Evolutionary conservation across 2,797 vertebrate species (phyloP).

Genomic region (Gymnothorax reevesii): DNA sequence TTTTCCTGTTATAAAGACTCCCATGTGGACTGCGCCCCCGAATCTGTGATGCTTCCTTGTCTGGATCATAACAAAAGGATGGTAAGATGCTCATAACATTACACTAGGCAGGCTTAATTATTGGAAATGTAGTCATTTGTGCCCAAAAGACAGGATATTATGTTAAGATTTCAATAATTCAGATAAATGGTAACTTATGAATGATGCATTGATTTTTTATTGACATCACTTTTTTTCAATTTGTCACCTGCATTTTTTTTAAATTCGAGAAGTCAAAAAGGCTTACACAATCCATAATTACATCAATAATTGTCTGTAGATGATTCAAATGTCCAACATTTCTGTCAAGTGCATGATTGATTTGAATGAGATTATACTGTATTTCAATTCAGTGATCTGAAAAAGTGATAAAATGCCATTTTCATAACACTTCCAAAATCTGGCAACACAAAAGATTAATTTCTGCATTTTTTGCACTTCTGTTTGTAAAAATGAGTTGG

Average conservation of each 20-base stretch:
- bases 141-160: slow-evolving; percentile 71
- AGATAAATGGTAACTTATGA: slow-evolving; percentile 78
- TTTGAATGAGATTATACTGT: not conserved
- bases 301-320: not conserved
- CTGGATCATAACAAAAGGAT: not conserved
- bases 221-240: slow-evolving; percentile 69
- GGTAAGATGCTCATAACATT: not conserved
- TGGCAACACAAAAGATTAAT: not conserved
- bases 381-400: not conserved
- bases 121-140: slow-evolving; percentile 69
- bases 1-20: too few relatives aligned
- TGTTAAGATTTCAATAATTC: slow-evolving; percentile 73
- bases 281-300: not conserved
- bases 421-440: not conserved
- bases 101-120: slow-evolving; percentile 69
- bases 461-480: not conserved
- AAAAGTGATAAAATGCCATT: not conserved
- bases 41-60: too few relatives aligned
- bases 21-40: too few relatives aligned
- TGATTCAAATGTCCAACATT: not conserved
- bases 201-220: slow-evolving; percentile 79
- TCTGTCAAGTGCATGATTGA: slow-evolving; percentile 3
- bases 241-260: slow-evolving; percentile 62
- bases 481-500: slow-evolving; percentile 51
- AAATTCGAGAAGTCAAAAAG: slow-evolving; percentile 39